These are phyloP conservation scores for Perca fluviatilis DNA, from an alignment of 2,113 vertebrate genomes.

Conservation along the genomic window DNA sequence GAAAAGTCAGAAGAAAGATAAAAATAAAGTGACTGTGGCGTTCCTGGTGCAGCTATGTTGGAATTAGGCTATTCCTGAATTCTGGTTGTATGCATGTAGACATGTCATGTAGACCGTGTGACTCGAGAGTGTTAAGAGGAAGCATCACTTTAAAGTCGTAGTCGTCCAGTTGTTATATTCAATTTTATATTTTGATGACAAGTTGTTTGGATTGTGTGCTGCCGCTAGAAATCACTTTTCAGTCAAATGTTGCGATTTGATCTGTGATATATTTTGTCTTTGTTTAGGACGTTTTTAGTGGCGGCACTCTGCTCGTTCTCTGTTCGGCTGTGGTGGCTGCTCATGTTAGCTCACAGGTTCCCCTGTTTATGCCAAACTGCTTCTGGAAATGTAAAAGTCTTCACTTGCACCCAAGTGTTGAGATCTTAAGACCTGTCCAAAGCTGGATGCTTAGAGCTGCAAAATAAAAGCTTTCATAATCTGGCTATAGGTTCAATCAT, in stretches of 20 bases:
- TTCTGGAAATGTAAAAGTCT: background rate
- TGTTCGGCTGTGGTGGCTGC: slow-evolving; percentile 14
- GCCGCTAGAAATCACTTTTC: slow-evolving; percentile 11
- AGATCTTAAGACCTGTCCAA: slow-evolving; percentile 17
- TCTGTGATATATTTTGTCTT: slow-evolving; percentile 21
- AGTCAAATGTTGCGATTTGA: slow-evolving; percentile 16
- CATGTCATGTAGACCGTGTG: background rate
- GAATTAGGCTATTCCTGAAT: background rate
- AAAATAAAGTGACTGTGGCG: background rate
- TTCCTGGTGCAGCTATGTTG: background rate
- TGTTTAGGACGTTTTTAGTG: background rate
- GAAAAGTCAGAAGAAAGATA: background rate
- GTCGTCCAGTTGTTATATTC: background rate
- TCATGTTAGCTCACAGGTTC: slow-evolving; percentile 13
- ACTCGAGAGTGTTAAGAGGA: background rate
- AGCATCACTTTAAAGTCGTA: background rate
- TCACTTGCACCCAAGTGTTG: background rate
- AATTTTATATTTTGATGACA: background rate
- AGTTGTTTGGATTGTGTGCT: slow-evolving; percentile 18
- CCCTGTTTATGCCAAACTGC: slow-evolving; percentile 1
- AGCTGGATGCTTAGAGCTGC: slow-evolving; percentile 19
- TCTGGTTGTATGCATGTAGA: too few species aligned
- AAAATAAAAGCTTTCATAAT: slow-evolving; percentile 25
- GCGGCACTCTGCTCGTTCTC: background rate
- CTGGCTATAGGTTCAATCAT: slow-evolving; percentile 30